Evolutionary conservation across 1,140 invertebrate species (phyloP), one percentile per base, ranked within the genome.

Genomic region (Lanistes nyassanus): DNA sequence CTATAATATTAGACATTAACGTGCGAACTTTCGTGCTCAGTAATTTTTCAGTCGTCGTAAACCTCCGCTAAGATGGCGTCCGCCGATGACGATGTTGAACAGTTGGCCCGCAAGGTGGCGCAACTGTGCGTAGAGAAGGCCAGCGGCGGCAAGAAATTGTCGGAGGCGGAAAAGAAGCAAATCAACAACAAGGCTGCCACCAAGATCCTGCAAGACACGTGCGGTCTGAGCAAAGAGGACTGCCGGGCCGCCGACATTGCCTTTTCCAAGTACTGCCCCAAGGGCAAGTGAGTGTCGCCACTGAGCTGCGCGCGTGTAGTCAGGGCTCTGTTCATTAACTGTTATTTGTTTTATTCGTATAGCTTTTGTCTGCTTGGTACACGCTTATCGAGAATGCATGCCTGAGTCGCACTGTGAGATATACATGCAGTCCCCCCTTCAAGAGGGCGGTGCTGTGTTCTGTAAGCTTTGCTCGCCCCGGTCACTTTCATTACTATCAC

Each of bases 261-360:
- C 56, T 23, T 72, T 29, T 56, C 70, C 36, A 72, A 72, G 26
- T 62, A 72, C 55, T 56, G 60, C 34, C 55, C 56, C 70, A 72
- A 62, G 70, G 42, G 39, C 19, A 72, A 55, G 70, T 72, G 34
- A 72, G 70, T 62, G 56, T 4, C 23, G 56, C 29, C 21, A 21
- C 56, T n/a, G 4, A 21, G 56, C 23, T 23, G 29, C 23, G 29
- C 5, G 56, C 4, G 56, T 23, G 5, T n/a, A n/a, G n/a, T n/a
- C n/a, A n/a, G n/a, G n/a, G n/a, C n/a, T n/a, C n/a, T n/a, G n/a
- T n/a, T n/a, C n/a, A n/a, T n/a, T n/a, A n/a, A n/a, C n/a, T n/a
- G n/a, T n/a, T n/a, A n/a, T n/a, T n/a, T n/a, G n/a, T n/a, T n/a
- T n/a, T n/a, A n/a, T n/a, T n/a, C n/a, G n/a, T n/a, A n/a, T n/a